These are phyloP conservation scores for Pterois miles DNA, from an alignment of 2,797 vertebrate genomes.

Conservation along the genomic window DNA sequence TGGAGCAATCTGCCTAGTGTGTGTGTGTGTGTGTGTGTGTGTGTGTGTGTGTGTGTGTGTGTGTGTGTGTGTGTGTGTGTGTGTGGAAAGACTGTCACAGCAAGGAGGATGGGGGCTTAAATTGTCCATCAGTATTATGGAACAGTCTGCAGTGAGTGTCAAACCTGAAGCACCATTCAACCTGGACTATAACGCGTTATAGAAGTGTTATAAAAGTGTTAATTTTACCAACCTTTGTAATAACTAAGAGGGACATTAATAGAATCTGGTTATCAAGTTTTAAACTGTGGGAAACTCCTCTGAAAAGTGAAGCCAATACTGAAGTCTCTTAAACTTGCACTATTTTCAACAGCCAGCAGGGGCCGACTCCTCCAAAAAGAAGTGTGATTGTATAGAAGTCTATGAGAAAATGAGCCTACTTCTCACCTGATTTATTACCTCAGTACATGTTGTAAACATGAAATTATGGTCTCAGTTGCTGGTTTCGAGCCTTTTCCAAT, in stretches of 20 bases:
- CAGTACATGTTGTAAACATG: no score
- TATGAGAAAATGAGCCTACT: no score
- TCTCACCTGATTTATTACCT: no score
- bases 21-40: conserved; percentile 12
- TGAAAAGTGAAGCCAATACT: no score
- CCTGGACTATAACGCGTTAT: background rate
- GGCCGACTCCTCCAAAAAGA: no score
- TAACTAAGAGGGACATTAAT: background rate
- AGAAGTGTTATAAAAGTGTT: no score
- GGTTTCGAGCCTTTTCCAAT: no score
- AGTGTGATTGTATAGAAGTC: no score
- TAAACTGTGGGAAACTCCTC: background rate
- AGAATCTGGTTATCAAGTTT: background rate
- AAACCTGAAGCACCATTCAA: background rate
- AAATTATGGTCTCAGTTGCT: no score
- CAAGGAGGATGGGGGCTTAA: conserved; percentile 46
- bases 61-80: conserved; percentile 26
- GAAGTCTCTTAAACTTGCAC: no score
- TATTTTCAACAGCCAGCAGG: no score
- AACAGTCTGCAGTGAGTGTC: conserved; percentile 5
- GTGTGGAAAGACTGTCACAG: background rate
- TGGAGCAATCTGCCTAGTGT: conserved; percentile 41
- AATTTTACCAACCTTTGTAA: background rate
- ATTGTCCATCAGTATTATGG: conserved; percentile 53
- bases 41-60: conserved; percentile 13